Percentiles rank a stretch among this genome's conserved stretches.
These are phyloP conservation scores for Zaprionus nigranus DNA, from an alignment of 1,140 invertebrate species.

Conservation along the genomic window DNA sequence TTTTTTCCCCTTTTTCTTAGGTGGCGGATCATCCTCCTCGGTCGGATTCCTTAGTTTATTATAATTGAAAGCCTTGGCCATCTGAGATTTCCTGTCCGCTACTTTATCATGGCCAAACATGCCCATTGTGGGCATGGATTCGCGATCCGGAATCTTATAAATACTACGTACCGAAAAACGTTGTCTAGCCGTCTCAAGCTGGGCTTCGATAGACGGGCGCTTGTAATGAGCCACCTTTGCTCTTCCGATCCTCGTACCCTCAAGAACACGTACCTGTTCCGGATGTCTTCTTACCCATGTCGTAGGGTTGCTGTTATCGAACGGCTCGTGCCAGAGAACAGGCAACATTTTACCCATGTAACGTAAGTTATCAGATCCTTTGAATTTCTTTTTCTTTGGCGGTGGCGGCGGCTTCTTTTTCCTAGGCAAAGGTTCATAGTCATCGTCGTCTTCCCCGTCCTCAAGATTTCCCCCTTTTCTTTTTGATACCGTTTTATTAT, in stretches of 20 bases:
- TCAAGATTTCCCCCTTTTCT: not conserved
- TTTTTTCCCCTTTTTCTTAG: no score
- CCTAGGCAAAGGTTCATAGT: not conserved
- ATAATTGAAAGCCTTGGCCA: no score
- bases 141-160: not conserved
- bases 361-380: not conserved
- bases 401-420: not conserved
- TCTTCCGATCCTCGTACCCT: not conserved
- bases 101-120: not conserved
- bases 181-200: not conserved
- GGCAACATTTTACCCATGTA: not conserved
- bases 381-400: not conserved
- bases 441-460: no score
- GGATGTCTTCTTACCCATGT: not conserved
- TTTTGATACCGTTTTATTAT: not conserved
- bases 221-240: not conserved
- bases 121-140: not conserved
- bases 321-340: not conserved
- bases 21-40: no score
- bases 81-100: not conserved
- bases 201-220: not conserved
- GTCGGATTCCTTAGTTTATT: no score
- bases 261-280: not conserved
- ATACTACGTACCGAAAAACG: not conserved
- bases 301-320: not conserved